These are phyloP conservation scores for Orchesella cincta DNA, from an alignment of 1,140 invertebrate species.

Conservation along the genomic window DNA sequence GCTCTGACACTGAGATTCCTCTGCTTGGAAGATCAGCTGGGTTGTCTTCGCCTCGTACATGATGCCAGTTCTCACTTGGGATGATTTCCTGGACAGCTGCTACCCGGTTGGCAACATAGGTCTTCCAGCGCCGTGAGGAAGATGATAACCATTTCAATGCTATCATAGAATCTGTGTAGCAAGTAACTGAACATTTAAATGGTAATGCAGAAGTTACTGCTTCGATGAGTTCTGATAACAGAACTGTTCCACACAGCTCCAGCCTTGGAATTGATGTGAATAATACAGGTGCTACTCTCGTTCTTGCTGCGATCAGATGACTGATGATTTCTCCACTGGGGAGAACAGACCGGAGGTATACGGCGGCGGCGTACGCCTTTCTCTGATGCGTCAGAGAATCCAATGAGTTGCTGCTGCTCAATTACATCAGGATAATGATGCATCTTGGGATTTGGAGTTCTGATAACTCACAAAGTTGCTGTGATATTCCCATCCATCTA, in stretches of 20 bases:
- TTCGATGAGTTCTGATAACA: constrained; percentile 41
- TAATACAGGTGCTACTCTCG: constrained; percentile 44
- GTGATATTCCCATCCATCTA: constrained; percentile 38
- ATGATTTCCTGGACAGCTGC: not conserved
- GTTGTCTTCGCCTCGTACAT: not conserved
- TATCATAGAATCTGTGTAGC: not conserved
- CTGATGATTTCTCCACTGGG: not conserved
- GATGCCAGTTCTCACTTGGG: not conserved
- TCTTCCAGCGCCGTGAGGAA: not conserved
- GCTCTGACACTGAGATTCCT: not conserved
- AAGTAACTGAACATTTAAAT: not conserved
- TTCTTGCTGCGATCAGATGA: constrained; percentile 41
- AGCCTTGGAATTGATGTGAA: constrained; percentile 43
- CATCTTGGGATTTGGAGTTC: not conserved
- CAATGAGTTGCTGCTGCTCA: not conserved
- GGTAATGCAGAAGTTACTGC: not conserved
- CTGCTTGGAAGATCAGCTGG: not conserved
- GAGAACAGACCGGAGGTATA: not conserved
- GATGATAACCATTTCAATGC: not conserved
- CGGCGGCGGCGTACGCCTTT: not conserved
- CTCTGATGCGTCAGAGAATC: not conserved
- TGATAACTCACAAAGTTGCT: not conserved
- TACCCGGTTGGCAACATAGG: not conserved
- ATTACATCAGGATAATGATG: constrained; percentile 29
- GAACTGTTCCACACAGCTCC: constrained; percentile 46